Percentiles rank a stretch among this genome's conserved stretches.
Conservation (phyloP, 2,888 invertebrate genomes). For the Mycalesis mineus region DNA sequence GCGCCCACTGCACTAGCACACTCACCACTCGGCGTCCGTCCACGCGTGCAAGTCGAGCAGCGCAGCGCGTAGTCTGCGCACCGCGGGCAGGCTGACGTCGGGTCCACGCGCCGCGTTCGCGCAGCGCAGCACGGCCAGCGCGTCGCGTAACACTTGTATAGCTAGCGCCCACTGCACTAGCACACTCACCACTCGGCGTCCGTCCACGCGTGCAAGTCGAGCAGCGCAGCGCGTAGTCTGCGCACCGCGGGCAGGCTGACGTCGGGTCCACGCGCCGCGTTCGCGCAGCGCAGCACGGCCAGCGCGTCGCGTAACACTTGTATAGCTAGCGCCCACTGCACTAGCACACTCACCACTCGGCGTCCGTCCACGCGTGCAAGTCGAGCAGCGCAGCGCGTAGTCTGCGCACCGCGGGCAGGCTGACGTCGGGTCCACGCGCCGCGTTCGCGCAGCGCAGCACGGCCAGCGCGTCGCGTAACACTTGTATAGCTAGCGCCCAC, state of each 20-base stretch:
- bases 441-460: constrained; percentile 92
- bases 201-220: constrained; percentile 87
- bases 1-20: too few species aligned
- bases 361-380: constrained; percentile 88
- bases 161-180: too few species aligned
- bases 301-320: constrained; percentile 92
- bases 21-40: constrained; percentile 91
- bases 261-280: constrained; percentile 86
- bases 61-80: constrained; percentile 84
- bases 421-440: constrained; percentile 84
- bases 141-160: constrained; percentile 92
- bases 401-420: constrained; percentile 82
- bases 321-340: constrained; percentile 94
- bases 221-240: constrained; percentile 84
- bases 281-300: constrained; percentile 91
- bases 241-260: constrained; percentile 84
- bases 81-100: constrained; percentile 84
- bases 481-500: constrained; percentile 92
- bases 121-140: constrained; percentile 91
- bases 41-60: constrained; percentile 85
- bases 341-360: constrained; percentile 92
- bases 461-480: constrained; percentile 92
- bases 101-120: constrained; percentile 88
- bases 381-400: constrained; percentile 85
- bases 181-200: constrained; percentile 91